Percentiles rank a stretch among this genome's conserved stretches.
Evolutionary conservation across 2,888 invertebrate genomes (phyloP).

Genomic region (Suillia variegata): DNA sequence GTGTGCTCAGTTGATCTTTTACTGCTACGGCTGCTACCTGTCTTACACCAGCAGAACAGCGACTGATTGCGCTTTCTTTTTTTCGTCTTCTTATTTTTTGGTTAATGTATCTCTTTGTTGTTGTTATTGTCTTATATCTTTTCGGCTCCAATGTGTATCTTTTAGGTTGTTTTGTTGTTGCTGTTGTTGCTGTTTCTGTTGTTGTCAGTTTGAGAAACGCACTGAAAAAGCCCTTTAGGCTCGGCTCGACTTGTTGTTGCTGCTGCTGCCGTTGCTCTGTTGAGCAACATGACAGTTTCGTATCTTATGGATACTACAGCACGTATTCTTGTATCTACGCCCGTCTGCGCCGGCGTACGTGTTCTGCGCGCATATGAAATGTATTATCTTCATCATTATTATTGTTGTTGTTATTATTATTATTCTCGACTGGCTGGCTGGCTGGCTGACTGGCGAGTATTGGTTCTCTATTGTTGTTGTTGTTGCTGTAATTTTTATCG

Average conservation of each 20-base stretch:
- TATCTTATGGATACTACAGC: not conserved
- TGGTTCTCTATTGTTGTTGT: conserved; percentile 5
- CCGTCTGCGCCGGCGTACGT: conserved; percentile 12
- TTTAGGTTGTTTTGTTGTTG: not conserved
- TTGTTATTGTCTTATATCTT: conserved; percentile 3
- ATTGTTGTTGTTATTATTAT: conserved; percentile 12
- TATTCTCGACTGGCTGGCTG: too few relatives aligned
- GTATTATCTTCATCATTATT: conserved; percentile 29
- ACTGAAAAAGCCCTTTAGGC: not conserved
- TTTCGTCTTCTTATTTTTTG: conserved; percentile 1
- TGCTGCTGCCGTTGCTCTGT: not conserved
- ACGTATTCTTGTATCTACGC: not conserved
- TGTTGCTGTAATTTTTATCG: conserved; percentile 5
- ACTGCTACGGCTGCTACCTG: conserved; percentile 16
- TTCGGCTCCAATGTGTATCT: not conserved
- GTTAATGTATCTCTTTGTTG: not conserved
- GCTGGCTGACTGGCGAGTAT: too few relatives aligned
- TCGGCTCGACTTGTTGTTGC: not conserved
- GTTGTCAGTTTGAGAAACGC: not conserved
- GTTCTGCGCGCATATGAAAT: conserved; percentile 19
- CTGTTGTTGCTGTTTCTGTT: not conserved
- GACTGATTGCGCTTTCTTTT: conserved; percentile 12
- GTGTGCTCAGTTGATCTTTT: conserved; percentile 4
- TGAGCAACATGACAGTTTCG: not conserved
- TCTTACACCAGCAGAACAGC: conserved; percentile 18